Base-by-base conservation (phyloP, 2,797 vertebrate species). In the Anguilla pacifica region DNA sequence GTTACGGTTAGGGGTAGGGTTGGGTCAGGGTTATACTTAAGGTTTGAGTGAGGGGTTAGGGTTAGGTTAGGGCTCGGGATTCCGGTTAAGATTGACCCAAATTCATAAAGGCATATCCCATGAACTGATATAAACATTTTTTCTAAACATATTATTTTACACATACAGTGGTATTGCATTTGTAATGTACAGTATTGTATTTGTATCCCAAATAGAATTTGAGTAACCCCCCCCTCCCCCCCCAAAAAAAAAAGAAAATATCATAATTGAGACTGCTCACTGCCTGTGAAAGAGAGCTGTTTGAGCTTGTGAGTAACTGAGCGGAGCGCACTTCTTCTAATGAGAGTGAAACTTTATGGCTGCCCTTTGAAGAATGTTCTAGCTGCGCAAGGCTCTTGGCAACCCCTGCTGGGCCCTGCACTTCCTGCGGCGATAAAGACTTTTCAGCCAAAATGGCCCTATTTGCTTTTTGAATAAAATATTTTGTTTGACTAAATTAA, bases 401-500 rank as follows among this genome's bases (percentile, higher is more conserved):
- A 88, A 90, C 85, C 88, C 85, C 86, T 17, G 85, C 90, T 90
- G 86, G 70, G 90, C 88, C 74, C 89, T 49, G 43, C 90, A 81
- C 59, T 85, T 92, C 91, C 89, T 91, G 91, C 90, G 87, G 91
- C 81, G 91, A 91, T 84, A 35, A 84, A 93, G 84, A 91, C 91
- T 91, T 88, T 89, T 86, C 43, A 43, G 88, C 87, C 88, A 87
- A 89, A 90, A 25, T 88, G 86, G 67, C 83, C 79, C 90, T 89
- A 89, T 91, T 88, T 89, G 91, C 55, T 90, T 86, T 88, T 90
- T 22, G 90, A 90, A 91, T 92, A 89, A 93, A 90, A 94, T 87
- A 91, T 88, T 93, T 91, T 88, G 86, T 86, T 83, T 89, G 67
- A 85, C 53, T 91, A 90, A 93, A 93, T 93, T 91, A 86, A 94